Conservation (phyloP, 2,113 vertebrate species). For the Halcyon senegalensis region DNA sequence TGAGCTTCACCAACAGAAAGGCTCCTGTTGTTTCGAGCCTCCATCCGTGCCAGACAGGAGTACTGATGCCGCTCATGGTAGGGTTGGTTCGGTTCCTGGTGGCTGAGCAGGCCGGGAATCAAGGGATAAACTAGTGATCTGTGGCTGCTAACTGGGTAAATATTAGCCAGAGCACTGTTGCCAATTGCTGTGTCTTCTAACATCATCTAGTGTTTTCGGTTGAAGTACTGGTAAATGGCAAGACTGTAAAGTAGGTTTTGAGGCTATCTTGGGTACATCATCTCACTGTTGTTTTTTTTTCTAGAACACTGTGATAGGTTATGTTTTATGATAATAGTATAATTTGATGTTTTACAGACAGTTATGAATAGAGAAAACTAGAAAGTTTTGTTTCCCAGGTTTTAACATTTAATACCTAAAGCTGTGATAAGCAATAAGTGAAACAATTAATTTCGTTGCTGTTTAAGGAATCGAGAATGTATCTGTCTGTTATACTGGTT, state of each 20-base stretch:
- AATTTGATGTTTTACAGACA: not conserved
- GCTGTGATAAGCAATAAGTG: not conserved
- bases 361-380: not conserved
- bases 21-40: not conserved
- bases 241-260: not conserved
- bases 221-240: not conserved
- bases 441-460: not conserved
- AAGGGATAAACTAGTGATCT: not conserved
- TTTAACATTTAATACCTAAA: not conserved
- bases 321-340: not conserved
- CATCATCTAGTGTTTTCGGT: not conserved
- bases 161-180: not conserved
- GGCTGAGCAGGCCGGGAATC: not conserved
- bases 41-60: not conserved
- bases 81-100: accelerated
- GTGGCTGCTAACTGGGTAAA: not conserved
- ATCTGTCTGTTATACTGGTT: not conserved
- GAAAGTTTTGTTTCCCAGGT: not conserved
- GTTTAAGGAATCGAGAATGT: not conserved
- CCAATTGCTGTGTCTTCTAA: not conserved
- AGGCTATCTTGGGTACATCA: not conserved
- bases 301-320: not conserved
- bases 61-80: not conserved
- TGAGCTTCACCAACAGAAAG: not conserved
- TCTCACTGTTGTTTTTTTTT: not conserved